phyloP scores from a whole-genome alignment of 2,888 invertebrate species.

The Idaea biselata region DNA sequence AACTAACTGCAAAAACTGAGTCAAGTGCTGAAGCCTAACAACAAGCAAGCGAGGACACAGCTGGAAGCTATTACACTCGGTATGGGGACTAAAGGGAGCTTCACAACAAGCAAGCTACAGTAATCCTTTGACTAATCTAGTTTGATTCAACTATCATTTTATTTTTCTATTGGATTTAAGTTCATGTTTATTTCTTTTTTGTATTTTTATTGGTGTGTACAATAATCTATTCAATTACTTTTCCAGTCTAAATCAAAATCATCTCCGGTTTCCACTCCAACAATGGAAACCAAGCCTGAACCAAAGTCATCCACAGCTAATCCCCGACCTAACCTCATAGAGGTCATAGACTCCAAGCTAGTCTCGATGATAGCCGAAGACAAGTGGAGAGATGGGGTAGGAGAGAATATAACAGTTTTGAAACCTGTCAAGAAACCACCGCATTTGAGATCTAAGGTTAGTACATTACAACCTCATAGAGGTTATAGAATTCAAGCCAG shows the following conservation, averaged over 20 bases:
- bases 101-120: too few species aligned
- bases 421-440: constrained; percentile 82
- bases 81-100: too few species aligned
- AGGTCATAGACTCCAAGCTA: constrained; percentile 28
- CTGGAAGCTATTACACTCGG: constrained; percentile 50
- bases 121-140: too few species aligned
- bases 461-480: constrained; percentile 40
- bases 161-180: too few species aligned
- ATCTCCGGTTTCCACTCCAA: constrained; percentile 58
- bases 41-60: constrained; percentile 84
- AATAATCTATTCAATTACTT: too few species aligned
- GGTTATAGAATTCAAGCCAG: constrained; percentile 25
- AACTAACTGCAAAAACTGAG: too few species aligned
- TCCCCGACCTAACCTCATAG: constrained; percentile 44
- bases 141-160: too few species aligned
- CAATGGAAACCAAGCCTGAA: constrained; percentile 42
- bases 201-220: neutral
- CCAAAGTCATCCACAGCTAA: constrained; percentile 32
- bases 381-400: constrained; percentile 64
- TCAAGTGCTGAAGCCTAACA: constrained; percentile 76
- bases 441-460: constrained; percentile 83
- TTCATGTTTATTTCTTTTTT: too few species aligned
- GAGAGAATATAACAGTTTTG: constrained; percentile 59
- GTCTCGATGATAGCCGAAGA: constrained; percentile 23
- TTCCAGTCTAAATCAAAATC: constrained; percentile 70